Conservation (phyloP, 2,797 vertebrate species). For the Simalia tracyae region DNA sequence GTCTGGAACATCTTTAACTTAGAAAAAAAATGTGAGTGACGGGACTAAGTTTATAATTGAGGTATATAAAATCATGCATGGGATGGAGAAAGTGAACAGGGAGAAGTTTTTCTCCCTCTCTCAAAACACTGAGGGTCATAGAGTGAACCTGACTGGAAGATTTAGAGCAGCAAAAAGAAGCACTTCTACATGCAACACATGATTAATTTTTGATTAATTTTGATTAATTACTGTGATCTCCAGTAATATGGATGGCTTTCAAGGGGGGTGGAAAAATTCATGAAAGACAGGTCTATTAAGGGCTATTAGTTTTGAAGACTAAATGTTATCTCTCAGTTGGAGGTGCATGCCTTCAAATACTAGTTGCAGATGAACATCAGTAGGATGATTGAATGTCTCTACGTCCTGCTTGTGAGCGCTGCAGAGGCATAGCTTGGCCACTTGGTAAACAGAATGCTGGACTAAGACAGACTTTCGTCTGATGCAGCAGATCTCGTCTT, state of each 20-base stretch:
- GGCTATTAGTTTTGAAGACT: not conserved
- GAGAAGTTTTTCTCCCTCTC: not conserved
- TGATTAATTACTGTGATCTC: not conserved
- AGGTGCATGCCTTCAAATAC: not conserved
- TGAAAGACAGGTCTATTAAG: not conserved
- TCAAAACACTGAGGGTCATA: not conserved
- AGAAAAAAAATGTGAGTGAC: not conserved
- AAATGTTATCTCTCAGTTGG: not conserved
- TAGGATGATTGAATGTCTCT: not conserved
- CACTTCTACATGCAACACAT: not conserved
- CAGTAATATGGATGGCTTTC: not conserved
- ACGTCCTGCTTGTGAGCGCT: not conserved
- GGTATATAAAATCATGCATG: not conserved
- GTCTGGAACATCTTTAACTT: not conserved
- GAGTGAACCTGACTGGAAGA: not conserved
- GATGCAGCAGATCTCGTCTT: not conserved
- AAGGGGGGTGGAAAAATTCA: not conserved
- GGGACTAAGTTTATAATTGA: not conserved
- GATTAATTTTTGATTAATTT: not conserved
- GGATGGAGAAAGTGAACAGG: not conserved
- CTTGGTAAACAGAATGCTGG: not conserved
- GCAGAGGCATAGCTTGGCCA: not conserved
- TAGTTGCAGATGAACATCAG: not conserved
- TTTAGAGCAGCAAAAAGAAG: not conserved
- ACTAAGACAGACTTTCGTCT: not conserved